Base-by-base conservation (phyloP, 2,797 vertebrate genomes). In the Tauraco hartlaubi region DNA sequence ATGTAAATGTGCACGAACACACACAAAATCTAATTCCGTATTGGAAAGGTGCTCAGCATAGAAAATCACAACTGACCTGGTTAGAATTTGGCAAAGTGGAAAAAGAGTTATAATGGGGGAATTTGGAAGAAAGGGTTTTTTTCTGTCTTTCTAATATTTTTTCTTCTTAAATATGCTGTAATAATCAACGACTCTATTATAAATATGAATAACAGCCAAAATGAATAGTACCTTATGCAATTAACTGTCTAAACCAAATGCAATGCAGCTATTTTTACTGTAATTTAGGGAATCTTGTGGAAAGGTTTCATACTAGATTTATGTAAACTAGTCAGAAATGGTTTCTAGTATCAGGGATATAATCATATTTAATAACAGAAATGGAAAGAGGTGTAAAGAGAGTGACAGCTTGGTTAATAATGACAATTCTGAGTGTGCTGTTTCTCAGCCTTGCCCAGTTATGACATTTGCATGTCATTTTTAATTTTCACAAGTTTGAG, bases 311-410 rank as follows among this genome's bases (percentile, higher is more conserved):
- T 35, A 12, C 55, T 51, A 19, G 19, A 2, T 22, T 63, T 92
- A 14, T 12, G 33, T 5, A 3, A 1, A 25, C 31, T 61, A 63
- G 86, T 94, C 88, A 89, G 84, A 75, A 93, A 58, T 39, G 15
- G 83, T 93, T 89, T 88, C 62, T 63, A 69, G 13, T 52, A 33
- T 15, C 17, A 48, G 41, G 54, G 48, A 43, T 66, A 61, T 77
- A 94, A 94, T 91, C 26, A 52, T 19, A 11, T 37, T 13, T 79
- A 96, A 94, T 62, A 63, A 51, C 33, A 87, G 71, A 79, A 87
- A 64, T 23, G 9, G 77, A 87, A 41, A 82, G 67, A 71, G 46
- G 26, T 54, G 68, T 64, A 67, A 82, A 68, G 35, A 61, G 21
- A 23, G 52, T 0, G 13, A 56, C 67, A 85, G 25, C 18, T 49